These are phyloP conservation scores for Gnathonemus echidnorhynchus DNA, from an alignment of 2,113 vertebrate genomes.

Conservation along the genomic window DNA sequence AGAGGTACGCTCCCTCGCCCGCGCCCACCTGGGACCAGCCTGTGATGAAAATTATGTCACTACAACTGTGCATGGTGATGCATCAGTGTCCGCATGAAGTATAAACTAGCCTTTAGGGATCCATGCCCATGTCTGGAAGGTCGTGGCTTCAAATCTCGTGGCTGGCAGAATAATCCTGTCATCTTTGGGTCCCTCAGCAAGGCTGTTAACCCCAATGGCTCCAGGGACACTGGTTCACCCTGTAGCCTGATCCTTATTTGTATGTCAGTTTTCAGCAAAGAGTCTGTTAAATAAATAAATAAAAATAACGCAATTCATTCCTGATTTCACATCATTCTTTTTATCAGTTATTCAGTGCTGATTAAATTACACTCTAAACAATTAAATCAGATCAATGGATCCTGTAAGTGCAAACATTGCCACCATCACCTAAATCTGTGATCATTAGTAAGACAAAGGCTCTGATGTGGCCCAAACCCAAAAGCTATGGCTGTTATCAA, in stretches of 20 bases:
- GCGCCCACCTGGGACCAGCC: neutral
- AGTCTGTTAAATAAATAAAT: neutral
- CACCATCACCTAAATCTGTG: neutral
- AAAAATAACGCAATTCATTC: neutral
- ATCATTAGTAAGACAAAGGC: slow-evolving; percentile 57
- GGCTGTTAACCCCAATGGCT: neutral
- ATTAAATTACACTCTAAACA: slow-evolving; percentile 49
- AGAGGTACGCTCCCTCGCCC: neutral
- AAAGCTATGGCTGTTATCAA: slow-evolving; percentile 49
- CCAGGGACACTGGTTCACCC: neutral
- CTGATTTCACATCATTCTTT: slow-evolving; percentile 17
- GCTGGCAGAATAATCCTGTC: neutral
- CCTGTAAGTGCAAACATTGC: slow-evolving; percentile 24
- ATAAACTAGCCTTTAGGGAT: neutral
- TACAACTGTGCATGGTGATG: neutral
- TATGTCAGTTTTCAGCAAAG: neutral
- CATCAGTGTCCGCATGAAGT: neutral
- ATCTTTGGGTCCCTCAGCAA: neutral
- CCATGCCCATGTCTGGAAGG: neutral
- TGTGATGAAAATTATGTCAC: neutral
- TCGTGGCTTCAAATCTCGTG: neutral
- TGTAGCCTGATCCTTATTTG: neutral
- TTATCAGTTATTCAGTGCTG: slow-evolving; percentile 51
- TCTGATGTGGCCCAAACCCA: slow-evolving; percentile 52
- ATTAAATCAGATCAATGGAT: slow-evolving; percentile 45